phyloP scores from a whole-genome alignment of 2,113 vertebrate genomes.

The Oncorhynchus masou region DNA sequence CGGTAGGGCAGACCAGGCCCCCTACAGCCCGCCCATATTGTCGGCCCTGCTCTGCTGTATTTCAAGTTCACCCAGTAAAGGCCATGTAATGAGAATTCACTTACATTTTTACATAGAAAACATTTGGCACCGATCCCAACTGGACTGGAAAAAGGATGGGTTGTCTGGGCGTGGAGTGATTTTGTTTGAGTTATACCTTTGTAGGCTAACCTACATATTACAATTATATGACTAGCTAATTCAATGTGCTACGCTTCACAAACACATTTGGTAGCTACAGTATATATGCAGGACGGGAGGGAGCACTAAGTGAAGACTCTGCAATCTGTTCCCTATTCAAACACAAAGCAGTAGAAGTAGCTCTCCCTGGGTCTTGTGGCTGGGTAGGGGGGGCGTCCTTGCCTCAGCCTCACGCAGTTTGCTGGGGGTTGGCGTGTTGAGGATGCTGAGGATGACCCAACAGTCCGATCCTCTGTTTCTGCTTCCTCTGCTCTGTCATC shows the following conservation, averaged over 20 bases:
- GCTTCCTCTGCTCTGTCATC: conserved; percentile 99
- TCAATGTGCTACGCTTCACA: conserved; percentile 40
- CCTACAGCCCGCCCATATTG: no score
- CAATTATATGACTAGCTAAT: conserved; percentile 53
- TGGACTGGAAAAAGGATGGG: conserved; percentile 31
- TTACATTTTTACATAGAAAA: conserved; percentile 61
- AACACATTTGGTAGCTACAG: conserved; percentile 39
- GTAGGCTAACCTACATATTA: conserved; percentile 48
- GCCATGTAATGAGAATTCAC: conserved; percentile 64
- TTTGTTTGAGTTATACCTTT: conserved; percentile 27
- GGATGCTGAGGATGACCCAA: conserved; percentile 89
- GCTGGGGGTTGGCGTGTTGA: conserved; percentile 92
- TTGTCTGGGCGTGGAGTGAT: conserved; percentile 29
- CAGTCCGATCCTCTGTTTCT: conserved; percentile 96
- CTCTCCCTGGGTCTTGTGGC: neutral
- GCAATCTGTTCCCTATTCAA: neutral
- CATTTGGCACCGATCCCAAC: conserved; percentile 74
- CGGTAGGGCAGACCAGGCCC: no score
- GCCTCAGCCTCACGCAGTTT: conserved; percentile 76
- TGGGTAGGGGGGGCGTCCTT: neutral
- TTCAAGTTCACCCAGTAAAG: conserved; percentile 81
- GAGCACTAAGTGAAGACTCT: conserved; percentile 16
- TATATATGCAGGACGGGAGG: conserved; percentile 4
- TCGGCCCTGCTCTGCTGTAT: conserved; percentile 79
- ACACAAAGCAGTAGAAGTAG: conserved; percentile 1